Conservation (phyloP, 2,113 vertebrate species). For the Erythrolamprus reginae region DNA sequence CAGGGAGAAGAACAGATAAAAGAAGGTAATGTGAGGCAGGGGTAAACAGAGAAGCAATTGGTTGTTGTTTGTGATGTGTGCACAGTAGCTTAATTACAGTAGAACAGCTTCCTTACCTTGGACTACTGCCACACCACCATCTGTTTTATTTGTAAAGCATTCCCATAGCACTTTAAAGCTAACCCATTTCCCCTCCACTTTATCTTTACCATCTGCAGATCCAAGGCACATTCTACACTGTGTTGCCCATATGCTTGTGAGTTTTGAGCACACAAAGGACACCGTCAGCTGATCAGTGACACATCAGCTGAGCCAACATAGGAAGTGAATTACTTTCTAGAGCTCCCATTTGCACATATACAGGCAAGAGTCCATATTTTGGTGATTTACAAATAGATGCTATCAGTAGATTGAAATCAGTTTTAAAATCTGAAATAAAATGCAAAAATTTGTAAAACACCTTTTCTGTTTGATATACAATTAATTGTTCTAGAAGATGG, state of each 20-base stretch:
- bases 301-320: background rate
- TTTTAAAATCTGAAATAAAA: background rate
- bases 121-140: background rate
- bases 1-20: background rate
- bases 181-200: background rate
- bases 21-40: background rate
- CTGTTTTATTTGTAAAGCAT: background rate
- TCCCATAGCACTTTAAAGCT: background rate
- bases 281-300: background rate
- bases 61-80: background rate
- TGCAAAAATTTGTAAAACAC: background rate
- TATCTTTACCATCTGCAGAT: background rate
- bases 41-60: background rate
- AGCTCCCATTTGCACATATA: background rate
- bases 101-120: background rate
- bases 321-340: background rate
- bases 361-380: background rate
- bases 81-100: background rate
- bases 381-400: background rate
- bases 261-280: background rate
- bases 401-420: background rate
- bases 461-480: background rate
- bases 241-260: background rate
- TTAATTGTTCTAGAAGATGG: background rate
- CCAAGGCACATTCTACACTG: background rate